Base-by-base conservation (phyloP, 2,888 invertebrate species). In the Dicycla oo region DNA sequence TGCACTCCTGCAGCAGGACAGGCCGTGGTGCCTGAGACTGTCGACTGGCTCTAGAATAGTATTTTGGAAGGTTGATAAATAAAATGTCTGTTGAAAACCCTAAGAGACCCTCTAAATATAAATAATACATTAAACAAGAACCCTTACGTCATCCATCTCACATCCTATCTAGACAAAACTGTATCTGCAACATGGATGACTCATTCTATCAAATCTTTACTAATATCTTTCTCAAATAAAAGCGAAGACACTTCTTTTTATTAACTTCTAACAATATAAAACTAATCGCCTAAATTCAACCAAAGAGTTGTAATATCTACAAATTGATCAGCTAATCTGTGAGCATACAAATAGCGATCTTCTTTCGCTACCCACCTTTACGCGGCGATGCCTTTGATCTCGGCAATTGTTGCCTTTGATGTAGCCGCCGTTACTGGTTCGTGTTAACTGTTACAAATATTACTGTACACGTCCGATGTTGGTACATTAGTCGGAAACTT, bases 361-460 rank as follows among this genome's bases (percentile, higher is more conserved):
- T 68, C 82, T 72, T 80, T 88, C 85, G 82, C 87, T 80, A 84
- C 88, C 86, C 83, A 81, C 76, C 82, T 83, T 85, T 84, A 88
- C 86, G 87, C 88, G 87, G 85, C 81, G 69, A 43, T 76, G 66
- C 77, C 90, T 94, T 93, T 94, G 93, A 94, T 92, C 89, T 90
- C 82, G 82, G 83, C 91, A 86, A 89, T 88, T 85, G 89, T 86
- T 60, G 65, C 75, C 77, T 83, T 78, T 82, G 82, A 83, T 83
- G 80, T 80, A 63, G 78, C 82, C 85, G 86, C 79, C 78, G 83
- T 78, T 81, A 87, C 93, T 93, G 93, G 89, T 91, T 93, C 89
- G 87, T 91, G 93, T 94, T 91, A 87, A 84, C 86, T 86, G 86
- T 87, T 82, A 85, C 80, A 88, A 90, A 91, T 91, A 91, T 90